Base-by-base conservation (phyloP, 1,140 invertebrate genomes). In the Cydia fagiglandana region DNA sequence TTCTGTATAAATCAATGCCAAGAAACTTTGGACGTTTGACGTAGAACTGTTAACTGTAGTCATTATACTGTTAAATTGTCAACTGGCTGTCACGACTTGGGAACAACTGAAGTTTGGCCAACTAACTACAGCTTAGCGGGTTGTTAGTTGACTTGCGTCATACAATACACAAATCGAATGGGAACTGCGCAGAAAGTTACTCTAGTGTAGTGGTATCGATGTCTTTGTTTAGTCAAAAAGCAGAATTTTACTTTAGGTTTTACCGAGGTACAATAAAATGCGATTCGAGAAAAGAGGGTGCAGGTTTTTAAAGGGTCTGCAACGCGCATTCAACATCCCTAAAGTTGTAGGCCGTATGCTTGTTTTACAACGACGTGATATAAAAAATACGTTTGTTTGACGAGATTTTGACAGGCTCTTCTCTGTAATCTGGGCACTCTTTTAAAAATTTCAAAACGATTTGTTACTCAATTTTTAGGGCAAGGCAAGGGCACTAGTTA, bases 31-130 rank as follows among this genome's bases (percentile, higher is more conserved):
- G 66, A 70, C 66, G 30, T 70, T 70, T 70, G 66, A 70, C 66
- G 34, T 70, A 41, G 66, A 70, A 70, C 34, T 70, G 66, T 70
- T 70, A 70, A 70, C 66, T 70, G 66, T 38, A 70, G 66, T 70
- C 66, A 70, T 70, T 70, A 70, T 70, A 70, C 66, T 70, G 66
- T 70, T 70, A 70, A 70, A 70, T 70, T 70, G 66, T 70, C 66
- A 70, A 70, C 66, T 70, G 66, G n/a, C 66, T 70, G 66, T 70
- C 66, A 38, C 38, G 66, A 38, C 66, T 70, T 15, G 66, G n/a
- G 56, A 61, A 61, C 56, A 61, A 61, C 56, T 24, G 56, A 70
- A 70, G 66, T 70, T 70, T 70, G 66, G 24, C 15, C 28, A 70
- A 70, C 30, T 70, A 70, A 70, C 66, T 70, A 38, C 30, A 70